Conservation (phyloP, 2,113 vertebrate species). For the Osmerus mordax region DNA sequence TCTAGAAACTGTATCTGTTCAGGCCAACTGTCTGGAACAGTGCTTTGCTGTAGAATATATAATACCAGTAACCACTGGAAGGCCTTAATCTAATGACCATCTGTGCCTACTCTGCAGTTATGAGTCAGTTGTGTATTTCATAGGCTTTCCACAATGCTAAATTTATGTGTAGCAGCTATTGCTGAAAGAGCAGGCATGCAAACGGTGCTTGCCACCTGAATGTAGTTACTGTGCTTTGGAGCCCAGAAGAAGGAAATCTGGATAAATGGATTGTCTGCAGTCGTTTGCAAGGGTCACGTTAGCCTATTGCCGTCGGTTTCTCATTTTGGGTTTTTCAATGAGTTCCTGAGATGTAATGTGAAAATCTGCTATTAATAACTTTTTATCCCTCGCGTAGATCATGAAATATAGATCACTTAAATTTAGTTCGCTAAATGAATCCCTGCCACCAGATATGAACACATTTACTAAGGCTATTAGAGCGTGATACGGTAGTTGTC, state of each 20-base stretch:
- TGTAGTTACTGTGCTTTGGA: conserved; percentile 18
- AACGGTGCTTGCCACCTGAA: conserved; percentile 42
- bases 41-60: neutral
- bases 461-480: conserved; percentile 62
- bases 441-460: conserved; percentile 54
- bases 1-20: too few species aligned
- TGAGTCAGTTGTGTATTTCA: conserved; percentile 47
- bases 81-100: conserved; percentile 57
- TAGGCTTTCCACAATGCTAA: conserved; percentile 42
- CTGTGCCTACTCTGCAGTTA: conserved; percentile 48
- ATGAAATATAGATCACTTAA: conserved; percentile 63
- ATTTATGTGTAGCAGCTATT: conserved; percentile 46
- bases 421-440: conserved; percentile 58
- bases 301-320: conserved; percentile 29
- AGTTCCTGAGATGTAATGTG: conserved; percentile 49
- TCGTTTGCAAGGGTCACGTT: conserved; percentile 35
- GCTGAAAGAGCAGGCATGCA: conserved; percentile 32
- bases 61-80: conserved; percentile 7
- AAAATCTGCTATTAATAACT: conserved; percentile 62
- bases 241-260: conserved; percentile 25
- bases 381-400: conserved; percentile 39
- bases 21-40: neutral
- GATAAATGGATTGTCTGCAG: conserved; percentile 19
- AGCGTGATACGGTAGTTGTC: conserved; percentile 47
- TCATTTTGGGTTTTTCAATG: conserved; percentile 43